A percentile compares a stretch with the other conserved stretches of the same genome.
Evolutionary conservation across 2,113 vertebrate genomes (phyloP).

Genomic region (Phylloscopus trochiloides): DNA sequence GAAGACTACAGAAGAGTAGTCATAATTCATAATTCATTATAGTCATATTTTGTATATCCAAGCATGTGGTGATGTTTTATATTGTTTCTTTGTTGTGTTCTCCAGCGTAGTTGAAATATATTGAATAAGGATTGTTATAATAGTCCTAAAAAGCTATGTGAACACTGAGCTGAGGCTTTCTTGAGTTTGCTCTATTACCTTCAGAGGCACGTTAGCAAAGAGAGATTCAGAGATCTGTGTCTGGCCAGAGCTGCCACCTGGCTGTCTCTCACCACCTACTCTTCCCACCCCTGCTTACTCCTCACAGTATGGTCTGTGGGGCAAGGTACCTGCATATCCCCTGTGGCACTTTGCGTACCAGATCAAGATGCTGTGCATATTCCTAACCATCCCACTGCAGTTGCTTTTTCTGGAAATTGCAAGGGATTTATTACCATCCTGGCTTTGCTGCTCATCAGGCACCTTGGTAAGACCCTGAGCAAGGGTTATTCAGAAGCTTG

Average conservation of each 20-base stretch:
- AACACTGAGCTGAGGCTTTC: neutral
- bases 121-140: neutral
- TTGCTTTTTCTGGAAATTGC: neutral
- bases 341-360: neutral
- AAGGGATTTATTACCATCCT: neutral
- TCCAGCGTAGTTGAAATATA: neutral
- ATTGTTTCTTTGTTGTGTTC: neutral
- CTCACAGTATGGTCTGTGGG: neutral
- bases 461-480: neutral
- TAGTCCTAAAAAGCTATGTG: neutral
- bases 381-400: neutral
- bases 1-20: neutral
- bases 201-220: neutral
- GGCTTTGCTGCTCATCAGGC: accelerated
- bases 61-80: neutral
- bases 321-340: accelerated
- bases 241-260: neutral
- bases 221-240: neutral
- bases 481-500: neutral
- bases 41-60: neutral
- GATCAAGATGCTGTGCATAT: neutral
- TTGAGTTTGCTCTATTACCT: neutral
- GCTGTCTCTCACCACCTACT: neutral
- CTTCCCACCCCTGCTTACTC: neutral
- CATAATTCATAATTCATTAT: neutral